These are phyloP conservation scores for Neocloeon triangulifer DNA, from an alignment of 1,140 invertebrate species.

Conservation along the genomic window DNA sequence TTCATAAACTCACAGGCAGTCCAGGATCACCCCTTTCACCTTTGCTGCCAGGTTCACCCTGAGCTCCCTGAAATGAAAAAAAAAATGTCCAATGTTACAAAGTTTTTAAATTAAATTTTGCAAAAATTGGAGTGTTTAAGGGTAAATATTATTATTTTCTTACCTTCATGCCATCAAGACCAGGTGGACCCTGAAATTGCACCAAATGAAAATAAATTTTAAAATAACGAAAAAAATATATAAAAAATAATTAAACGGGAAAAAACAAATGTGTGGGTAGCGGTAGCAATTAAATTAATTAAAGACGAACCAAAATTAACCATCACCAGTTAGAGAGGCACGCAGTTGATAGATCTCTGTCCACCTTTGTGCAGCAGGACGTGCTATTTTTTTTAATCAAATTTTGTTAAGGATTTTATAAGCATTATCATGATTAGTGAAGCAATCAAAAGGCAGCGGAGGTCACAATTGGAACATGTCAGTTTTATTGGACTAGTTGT, in stretches of 20 bases:
- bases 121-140: too few species aligned
- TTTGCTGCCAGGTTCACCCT: constrained; percentile 73
- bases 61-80: constrained; percentile 46
- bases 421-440: too few species aligned
- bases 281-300: neutral
- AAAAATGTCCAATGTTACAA: too few species aligned
- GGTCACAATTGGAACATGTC: too few species aligned
- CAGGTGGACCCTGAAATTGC: constrained; percentile 42
- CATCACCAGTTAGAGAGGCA: too few species aligned
- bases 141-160: constrained; percentile 1
- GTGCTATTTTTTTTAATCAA: too few species aligned
- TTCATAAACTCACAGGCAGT: constrained; percentile 68
- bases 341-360: too few species aligned
- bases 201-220: constrained; percentile 12
- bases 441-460: too few species aligned
- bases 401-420: too few species aligned
- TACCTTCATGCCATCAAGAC: constrained; percentile 52
- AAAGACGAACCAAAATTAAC: constrained; percentile 1
- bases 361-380: too few species aligned
- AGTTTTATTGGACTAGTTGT: too few species aligned
- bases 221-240: constrained; percentile 4
- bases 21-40: constrained; percentile 79
- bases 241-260: constrained; percentile 7
- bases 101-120: too few species aligned
- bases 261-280: constrained; percentile 3